A percentile compares a stretch with the other conserved stretches of the same genome.
These are phyloP conservation scores for Pipistrellus nathusii DNA, from an alignment of 2,797 vertebrate genomes.

Conservation along the genomic window DNA sequence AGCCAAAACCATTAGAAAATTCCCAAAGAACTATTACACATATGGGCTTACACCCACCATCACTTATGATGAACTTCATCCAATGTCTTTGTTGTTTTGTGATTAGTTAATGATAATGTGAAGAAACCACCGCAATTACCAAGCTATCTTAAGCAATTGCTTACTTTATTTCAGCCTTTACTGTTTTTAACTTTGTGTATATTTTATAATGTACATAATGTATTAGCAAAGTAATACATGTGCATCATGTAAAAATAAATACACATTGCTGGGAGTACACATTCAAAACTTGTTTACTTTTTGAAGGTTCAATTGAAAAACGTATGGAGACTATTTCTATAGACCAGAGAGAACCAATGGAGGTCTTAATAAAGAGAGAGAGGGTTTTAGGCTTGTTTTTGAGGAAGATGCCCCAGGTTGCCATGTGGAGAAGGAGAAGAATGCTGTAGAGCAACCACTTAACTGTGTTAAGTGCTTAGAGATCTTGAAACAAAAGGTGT, in stretches of 20 bases:
- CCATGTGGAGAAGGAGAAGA: neutral
- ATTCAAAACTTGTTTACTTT: neutral
- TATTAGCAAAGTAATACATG: neutral
- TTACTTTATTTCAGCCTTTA: constrained; percentile 31
- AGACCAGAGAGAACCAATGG: neutral
- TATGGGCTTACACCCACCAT: neutral
- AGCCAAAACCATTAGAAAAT: neutral
- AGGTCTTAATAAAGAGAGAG: neutral
- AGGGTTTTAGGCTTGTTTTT: neutral
- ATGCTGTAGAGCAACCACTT: neutral
- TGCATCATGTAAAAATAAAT: constrained; percentile 7
- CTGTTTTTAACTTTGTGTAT: neutral
- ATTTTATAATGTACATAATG: neutral
- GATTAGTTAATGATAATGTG: neutral
- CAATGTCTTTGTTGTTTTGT: neutral
- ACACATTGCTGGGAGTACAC: neutral
- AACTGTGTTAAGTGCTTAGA: neutral
- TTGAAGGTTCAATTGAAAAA: neutral
- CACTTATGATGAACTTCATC: neutral
- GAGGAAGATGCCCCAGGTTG: neutral
- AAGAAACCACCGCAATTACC: constrained; percentile 15
- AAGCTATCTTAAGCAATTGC: constrained; percentile 10
- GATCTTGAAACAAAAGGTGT: constrained; percentile 25
- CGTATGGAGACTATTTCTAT: neutral
- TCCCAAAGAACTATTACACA: neutral